Evolutionary conservation across 2,797 vertebrate genomes (phyloP).

Genomic region (Champsocephalus gunnari): DNA sequence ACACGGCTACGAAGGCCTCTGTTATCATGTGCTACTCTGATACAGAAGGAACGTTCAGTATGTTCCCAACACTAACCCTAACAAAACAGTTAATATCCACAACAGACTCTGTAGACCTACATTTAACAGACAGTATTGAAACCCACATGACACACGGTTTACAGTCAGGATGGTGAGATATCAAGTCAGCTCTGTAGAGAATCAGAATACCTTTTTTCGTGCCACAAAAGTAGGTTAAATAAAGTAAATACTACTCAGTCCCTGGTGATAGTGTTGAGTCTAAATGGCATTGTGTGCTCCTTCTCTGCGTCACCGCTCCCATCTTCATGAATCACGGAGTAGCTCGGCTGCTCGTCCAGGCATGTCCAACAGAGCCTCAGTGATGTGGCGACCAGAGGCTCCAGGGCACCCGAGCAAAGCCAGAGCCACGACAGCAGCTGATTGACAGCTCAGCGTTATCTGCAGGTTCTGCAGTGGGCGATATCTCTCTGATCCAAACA

Average conservation of each 20-base stretch:
- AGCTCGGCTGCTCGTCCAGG: constrained; percentile 28
- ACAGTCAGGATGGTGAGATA: not conserved
- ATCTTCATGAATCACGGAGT: constrained; percentile 38
- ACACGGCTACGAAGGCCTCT: no score
- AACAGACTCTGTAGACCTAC: not conserved
- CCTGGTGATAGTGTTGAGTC: not conserved
- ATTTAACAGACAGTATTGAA: not conserved
- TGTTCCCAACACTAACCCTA: no score
- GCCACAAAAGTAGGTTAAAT: no score
- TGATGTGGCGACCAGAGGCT: constrained; percentile 12
- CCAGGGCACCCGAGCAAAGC: not conserved
- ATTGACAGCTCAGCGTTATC: constrained; percentile 15
- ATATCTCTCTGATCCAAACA: not conserved
- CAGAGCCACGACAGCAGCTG: not conserved
- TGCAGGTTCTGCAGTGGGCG: not conserved
- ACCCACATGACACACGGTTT: not conserved
- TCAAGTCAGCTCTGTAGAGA: not conserved
- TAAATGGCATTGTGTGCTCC: not conserved
- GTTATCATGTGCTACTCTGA: no score
- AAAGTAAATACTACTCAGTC: no score
- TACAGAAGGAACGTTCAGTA: no score
- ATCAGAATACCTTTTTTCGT: no score
- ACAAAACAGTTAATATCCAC: not conserved
- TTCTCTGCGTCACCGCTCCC: not conserved
- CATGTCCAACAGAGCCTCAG: constrained; percentile 22